Evolutionary conservation across 2,888 invertebrate genomes (phyloP).

Genomic region (Parnassius smintheus): DNA sequence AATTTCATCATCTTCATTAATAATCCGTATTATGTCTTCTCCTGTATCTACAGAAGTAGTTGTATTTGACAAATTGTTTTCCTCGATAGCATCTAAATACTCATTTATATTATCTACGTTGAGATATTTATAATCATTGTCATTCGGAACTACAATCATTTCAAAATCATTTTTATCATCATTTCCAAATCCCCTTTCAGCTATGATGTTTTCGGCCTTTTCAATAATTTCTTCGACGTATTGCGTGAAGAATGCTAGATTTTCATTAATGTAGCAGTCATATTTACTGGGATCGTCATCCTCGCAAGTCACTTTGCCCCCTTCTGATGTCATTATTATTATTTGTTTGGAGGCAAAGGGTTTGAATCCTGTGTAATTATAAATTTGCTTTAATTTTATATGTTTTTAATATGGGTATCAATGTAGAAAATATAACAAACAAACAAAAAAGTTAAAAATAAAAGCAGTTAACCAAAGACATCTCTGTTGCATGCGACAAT

Average conservation of each 20-base stretch:
- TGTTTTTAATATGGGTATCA: neutral
- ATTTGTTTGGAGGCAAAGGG: constrained; percentile 69
- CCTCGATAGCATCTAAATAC: constrained; percentile 58
- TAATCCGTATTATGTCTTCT: constrained; percentile 43
- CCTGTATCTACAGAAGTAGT: constrained; percentile 35
- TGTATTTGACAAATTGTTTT: constrained; percentile 45
- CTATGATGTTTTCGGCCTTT: constrained; percentile 49
- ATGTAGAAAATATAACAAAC: neutral
- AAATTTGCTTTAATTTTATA: neutral
- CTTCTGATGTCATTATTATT: constrained; percentile 55
- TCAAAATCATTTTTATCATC: constrained; percentile 54
- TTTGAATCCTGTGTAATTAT: constrained; percentile 56
- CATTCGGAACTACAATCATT: constrained; percentile 48
- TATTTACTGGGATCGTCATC: constrained; percentile 34
- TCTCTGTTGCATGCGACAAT: constrained; percentile 38
- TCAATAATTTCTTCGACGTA: constrained; percentile 53
- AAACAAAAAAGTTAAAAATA: neutral
- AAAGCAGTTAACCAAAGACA: constrained; percentile 42
- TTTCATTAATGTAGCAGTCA: constrained; percentile 32
- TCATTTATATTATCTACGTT: constrained; percentile 41
- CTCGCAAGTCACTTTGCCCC: constrained; percentile 52
- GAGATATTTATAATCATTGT: constrained; percentile 21
- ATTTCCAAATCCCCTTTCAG: constrained; percentile 32
- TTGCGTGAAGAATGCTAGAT: constrained; percentile 40
- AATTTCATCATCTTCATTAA: constrained; percentile 35